Conservation (phyloP, 2,113 vertebrate genomes). For the Colius striatus region DNA sequence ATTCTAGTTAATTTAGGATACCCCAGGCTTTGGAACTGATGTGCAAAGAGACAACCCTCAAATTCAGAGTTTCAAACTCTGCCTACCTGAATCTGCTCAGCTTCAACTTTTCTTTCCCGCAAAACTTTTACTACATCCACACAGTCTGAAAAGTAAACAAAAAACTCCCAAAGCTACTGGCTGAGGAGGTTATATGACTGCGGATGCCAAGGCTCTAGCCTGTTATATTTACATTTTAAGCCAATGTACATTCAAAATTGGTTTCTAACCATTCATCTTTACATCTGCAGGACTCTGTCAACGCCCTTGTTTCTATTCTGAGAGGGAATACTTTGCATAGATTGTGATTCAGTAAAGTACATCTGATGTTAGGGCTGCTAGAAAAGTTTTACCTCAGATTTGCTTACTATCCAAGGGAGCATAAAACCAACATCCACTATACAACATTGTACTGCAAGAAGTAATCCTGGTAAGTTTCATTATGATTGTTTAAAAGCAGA, state of each 20-base stretch:
- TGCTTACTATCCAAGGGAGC: background rate
- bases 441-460: background rate
- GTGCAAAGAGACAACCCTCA: background rate
- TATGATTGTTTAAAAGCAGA: background rate
- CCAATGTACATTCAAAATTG: background rate
- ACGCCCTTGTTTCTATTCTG: background rate
- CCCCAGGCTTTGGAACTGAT: background rate
- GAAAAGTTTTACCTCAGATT: background rate
- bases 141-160: background rate
- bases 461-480: background rate
- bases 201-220: background rate
- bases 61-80: background rate
- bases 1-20: background rate
- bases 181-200: background rate
- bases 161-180: background rate
- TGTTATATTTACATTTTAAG: background rate
- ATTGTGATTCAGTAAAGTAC: background rate
- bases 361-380: background rate
- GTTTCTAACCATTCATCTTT: background rate
- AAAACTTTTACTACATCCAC: background rate
- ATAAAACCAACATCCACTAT: background rate
- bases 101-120: fast-evolving
- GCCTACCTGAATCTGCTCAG: background rate
- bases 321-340: background rate
- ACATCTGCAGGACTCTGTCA: background rate